phyloP scores from a whole-genome alignment of 2,888 invertebrate species.

The Plagodis dolabraria region DNA sequence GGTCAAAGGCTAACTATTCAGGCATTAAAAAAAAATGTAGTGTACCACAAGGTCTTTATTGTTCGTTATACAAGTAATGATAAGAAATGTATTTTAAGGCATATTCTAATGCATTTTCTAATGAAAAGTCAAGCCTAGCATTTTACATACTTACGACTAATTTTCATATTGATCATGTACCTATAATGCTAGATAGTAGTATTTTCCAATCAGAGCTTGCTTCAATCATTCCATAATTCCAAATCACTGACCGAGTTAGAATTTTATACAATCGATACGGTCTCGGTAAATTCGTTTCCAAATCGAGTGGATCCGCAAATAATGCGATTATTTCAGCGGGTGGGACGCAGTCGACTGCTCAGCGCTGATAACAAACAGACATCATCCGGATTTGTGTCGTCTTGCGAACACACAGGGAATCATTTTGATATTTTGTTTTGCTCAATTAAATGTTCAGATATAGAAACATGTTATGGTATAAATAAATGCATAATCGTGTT shows the following conservation, averaged over 20 bases:
- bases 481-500: too few relatives aligned
- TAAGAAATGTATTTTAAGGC: too few relatives aligned
- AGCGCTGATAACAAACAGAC: constrained; percentile 83
- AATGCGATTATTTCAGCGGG: constrained; percentile 69
- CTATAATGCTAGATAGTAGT: background rate
- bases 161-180: background rate
- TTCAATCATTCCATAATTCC: constrained; percentile 2
- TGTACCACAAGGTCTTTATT: too few relatives aligned
- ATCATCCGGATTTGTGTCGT: constrained; percentile 84
- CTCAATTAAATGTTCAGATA: too few relatives aligned
- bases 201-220: background rate
- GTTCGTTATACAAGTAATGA: too few relatives aligned
- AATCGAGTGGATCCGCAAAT: constrained; percentile 70
- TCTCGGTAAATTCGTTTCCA: constrained; percentile 41
- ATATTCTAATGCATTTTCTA: too few relatives aligned
- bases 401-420: constrained; percentile 62
- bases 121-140: too few relatives aligned
- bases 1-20: too few relatives aligned
- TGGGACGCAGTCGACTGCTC: constrained; percentile 74
- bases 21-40: too few relatives aligned
- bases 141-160: background rate
- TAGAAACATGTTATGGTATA: too few relatives aligned
- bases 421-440: constrained; percentile 5
- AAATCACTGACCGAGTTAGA: constrained; percentile 21
- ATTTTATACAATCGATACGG: constrained; percentile 27